These are phyloP conservation scores for Drosophila mimica DNA, from an alignment of 2,888 invertebrate species.

Conservation along the genomic window DNA sequence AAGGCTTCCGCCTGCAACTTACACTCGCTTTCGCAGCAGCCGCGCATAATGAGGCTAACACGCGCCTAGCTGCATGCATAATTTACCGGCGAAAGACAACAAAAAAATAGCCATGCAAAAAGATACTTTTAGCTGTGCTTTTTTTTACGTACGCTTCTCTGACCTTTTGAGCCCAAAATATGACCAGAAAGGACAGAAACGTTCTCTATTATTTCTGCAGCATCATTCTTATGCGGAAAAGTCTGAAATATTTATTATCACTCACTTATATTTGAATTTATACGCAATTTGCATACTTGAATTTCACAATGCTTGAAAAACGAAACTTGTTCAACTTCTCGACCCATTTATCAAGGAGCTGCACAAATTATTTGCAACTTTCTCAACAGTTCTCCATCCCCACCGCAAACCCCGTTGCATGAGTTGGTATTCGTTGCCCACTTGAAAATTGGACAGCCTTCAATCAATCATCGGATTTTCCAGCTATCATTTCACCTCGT, in stretches of 20 bases:
- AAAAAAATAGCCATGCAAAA: constrained; percentile 8
- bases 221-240: constrained; percentile 26
- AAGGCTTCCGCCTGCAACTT: constrained; percentile 58
- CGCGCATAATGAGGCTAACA: constrained; percentile 78
- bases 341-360: constrained; percentile 37
- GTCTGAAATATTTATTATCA: constrained; percentile 51
- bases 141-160: constrained; percentile 32
- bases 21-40: constrained; percentile 58
- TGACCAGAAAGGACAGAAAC: constrained; percentile 2
- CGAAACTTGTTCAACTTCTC: constrained; percentile 11
- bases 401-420: neutral
- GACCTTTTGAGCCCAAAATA: constrained; percentile 47
- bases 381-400: constrained; percentile 3
- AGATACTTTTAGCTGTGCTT: constrained; percentile 50
- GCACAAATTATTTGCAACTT: constrained; percentile 33
- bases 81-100: constrained; percentile 54
- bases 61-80: constrained; percentile 75
- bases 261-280: constrained; percentile 50
- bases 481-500: constrained; percentile 22
- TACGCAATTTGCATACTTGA: constrained; percentile 50
- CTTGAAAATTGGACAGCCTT: constrained; percentile 37
- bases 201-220: constrained; percentile 4
- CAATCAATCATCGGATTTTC: constrained; percentile 60
- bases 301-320: constrained; percentile 11
- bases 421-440: constrained; percentile 11